Percentiles rank a stretch among this genome's conserved stretches.
Conservation (phyloP, 2,797 vertebrate genomes). For the Rhyacichthys aspro region DNA sequence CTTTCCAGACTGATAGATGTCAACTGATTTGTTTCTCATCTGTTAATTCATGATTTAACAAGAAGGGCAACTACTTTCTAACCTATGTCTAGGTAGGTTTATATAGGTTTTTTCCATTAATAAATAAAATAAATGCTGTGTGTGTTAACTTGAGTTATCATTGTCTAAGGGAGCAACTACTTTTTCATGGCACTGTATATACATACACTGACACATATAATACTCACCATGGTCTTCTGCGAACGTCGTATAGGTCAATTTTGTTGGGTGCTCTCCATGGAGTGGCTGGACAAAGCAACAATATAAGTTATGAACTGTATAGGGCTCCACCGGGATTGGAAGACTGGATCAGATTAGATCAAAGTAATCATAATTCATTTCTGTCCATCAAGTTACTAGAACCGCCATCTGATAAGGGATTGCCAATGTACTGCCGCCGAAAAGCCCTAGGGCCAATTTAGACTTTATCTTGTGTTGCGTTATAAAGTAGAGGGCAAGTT, state of each 20-base stretch:
- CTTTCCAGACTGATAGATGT: no score
- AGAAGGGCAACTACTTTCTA: no score
- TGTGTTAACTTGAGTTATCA: no score
- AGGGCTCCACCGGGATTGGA: constrained; percentile 51
- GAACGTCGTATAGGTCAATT: constrained; percentile 98
- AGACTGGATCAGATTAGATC: constrained; percentile 64
- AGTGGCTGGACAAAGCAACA: constrained; percentile 82
- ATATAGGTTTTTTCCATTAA: no score
- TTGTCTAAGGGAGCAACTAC: no score
- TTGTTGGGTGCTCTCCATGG: constrained; percentile 96
- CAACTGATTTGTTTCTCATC: no score
- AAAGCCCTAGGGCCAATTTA: constrained; percentile 66
- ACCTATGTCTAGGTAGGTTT: no score
- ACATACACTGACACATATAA: neutral
- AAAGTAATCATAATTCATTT: constrained; percentile 73
- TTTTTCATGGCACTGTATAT: no score
- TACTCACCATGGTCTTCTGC: constrained; percentile 95
- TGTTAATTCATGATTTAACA: no score
- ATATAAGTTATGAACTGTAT: constrained; percentile 36
- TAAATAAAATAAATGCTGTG: no score
- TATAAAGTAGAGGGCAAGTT: constrained; percentile 30
- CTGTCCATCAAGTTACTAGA: constrained; percentile 61
- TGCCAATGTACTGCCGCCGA: constrained; percentile 60
- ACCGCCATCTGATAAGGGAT: constrained; percentile 71
- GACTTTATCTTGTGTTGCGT: constrained; percentile 63